Evolutionary conservation across 2,888 invertebrate genomes (phyloP).

Genomic region (Mantis religiosa): DNA sequence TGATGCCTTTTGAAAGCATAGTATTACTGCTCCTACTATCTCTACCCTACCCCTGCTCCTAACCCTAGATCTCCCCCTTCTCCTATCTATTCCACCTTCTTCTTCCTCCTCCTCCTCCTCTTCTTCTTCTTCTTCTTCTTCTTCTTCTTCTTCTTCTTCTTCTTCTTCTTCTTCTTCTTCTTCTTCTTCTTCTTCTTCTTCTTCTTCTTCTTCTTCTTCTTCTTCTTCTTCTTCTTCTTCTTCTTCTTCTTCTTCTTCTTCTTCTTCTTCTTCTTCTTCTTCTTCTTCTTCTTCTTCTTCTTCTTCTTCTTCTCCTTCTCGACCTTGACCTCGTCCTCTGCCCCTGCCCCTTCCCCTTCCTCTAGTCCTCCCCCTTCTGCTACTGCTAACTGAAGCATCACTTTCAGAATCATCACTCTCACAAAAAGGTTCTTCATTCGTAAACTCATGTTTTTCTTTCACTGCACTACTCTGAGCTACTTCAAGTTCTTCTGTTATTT

Average conservation of each 20-base stretch:
- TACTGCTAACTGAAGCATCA: background rate
- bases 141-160: background rate
- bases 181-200: too few relatives aligned
- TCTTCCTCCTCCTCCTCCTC: background rate
- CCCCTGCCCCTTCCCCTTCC: slow-evolving; percentile 1
- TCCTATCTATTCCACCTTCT: background rate
- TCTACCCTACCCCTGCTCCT: background rate
- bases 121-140: background rate
- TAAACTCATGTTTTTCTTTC: background rate
- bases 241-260: too few relatives aligned
- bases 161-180: too few relatives aligned
- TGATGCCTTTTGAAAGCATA: background rate
- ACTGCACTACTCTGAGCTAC: too few relatives aligned
- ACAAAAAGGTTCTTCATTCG: background rate
- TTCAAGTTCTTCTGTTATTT: background rate
- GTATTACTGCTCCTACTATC: too few relatives aligned
- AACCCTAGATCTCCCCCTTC: slow-evolving; percentile 3
- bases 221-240: too few relatives aligned
- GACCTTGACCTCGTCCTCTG: background rate
- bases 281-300: too few relatives aligned
- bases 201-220: too few relatives aligned
- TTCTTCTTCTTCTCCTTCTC: too few relatives aligned
- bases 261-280: too few relatives aligned
- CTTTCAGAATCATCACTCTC: background rate
- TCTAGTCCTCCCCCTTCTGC: background rate